Evolutionary conservation across 2,888 invertebrate genomes (phyloP), one percentile per base, ranked within the genome.

Genomic region (Temnothorax ravouxi): DNA sequence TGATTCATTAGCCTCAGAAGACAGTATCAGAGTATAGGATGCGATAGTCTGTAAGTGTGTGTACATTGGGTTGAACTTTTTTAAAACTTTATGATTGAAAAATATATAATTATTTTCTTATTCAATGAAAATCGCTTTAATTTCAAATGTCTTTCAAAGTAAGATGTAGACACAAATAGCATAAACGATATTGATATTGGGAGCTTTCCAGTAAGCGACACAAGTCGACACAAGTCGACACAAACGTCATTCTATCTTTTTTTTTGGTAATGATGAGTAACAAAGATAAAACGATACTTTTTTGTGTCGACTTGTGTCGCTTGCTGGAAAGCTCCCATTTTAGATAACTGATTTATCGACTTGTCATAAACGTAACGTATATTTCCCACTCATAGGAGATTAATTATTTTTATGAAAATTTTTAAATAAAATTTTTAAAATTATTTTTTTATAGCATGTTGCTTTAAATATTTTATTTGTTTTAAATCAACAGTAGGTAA

Each of bases 401-500:
- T 34, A 34, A 47, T 34, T 6, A 34, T 34, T 34, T 34, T 34
- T 2, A 47, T 38, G 1, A 41, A 41, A 8, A 50, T 41, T 54
- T 66, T n/a, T 21, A 41, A 34, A 13, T 9, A 5, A 62, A 62
- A 25, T 59, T 29, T 59, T 15, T 34, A n/a, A 4, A 72, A 41
- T 29, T 25, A 6, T 72, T 69, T 69, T 69, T 41, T 56, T 41
- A 3, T n/a, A 54, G 18, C 0, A 5, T 13, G 5, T 80, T 59
- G 50, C 44, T 15, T 50, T 44, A 29, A 76, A 62, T 50, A 52
- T 11, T n/a, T 34, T 13, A 34, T 18, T 41, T 62, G 5, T 0
- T 13, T 67, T 67, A 34, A 13, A 72, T 59, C 59, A 80, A 34
- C 79, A 47, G 72, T 47, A 59, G 79, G 18, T 80, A 59, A 72